phyloP scores from a whole-genome alignment of 2,888 invertebrate genomes.

The Luffia ferchaultella region DNA sequence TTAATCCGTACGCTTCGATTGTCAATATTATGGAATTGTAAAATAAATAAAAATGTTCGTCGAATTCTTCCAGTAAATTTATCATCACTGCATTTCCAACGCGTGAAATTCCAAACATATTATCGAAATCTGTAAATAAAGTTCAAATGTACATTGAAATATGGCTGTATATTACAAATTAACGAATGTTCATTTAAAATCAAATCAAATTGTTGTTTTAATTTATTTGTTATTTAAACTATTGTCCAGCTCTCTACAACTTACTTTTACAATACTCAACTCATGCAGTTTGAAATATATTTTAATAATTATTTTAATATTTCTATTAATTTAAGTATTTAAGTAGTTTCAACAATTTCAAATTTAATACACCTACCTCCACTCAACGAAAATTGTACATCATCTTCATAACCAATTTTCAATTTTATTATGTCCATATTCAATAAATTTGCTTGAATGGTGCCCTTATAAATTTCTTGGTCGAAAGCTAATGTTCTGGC shows the following conservation, averaged over 20 bases:
- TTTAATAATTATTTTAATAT: too few species aligned
- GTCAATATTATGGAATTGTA: slow-evolving; percentile 32
- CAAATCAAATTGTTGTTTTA: not conserved
- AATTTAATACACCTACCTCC: not conserved
- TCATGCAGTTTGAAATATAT: too few species aligned
- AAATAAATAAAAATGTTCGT: slow-evolving; percentile 23
- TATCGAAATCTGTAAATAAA: slow-evolving; percentile 28
- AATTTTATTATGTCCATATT: not conserved
- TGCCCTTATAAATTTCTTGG: not conserved
- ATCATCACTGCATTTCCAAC: slow-evolving; percentile 26
- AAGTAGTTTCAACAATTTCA: not conserved
- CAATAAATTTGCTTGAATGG: not conserved
- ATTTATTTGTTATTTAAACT: too few species aligned
- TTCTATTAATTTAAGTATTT: not conserved
- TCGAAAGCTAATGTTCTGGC: not conserved
- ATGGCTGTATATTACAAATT: not conserved
- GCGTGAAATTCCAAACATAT: slow-evolving; percentile 24
- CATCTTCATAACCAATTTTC: not conserved
- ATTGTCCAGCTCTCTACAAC: too few species aligned
- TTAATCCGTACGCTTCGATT: slow-evolving; percentile 25
- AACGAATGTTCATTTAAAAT: not conserved
- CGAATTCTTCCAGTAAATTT: slow-evolving; percentile 16
- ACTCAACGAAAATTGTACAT: not conserved
- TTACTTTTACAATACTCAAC: too few species aligned
- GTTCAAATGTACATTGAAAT: not conserved